Evolutionary conservation across 2,113 vertebrate genomes (phyloP).

Genomic region (Epinephelus fuscoguttatus): DNA sequence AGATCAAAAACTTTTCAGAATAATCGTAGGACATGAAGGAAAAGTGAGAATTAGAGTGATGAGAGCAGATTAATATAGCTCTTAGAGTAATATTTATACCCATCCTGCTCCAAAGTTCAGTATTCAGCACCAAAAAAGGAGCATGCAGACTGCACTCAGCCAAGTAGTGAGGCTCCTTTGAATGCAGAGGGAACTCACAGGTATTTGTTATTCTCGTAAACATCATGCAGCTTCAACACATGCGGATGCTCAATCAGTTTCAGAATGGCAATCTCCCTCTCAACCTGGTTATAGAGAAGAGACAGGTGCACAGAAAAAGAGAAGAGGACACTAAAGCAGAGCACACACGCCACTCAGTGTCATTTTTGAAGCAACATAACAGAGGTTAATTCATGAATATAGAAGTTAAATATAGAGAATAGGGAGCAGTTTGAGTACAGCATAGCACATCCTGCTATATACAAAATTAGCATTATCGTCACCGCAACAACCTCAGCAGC

Average conservation of each 20-base stretch:
- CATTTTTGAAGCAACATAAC: constrained; percentile 6
- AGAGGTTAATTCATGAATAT: constrained; percentile 19
- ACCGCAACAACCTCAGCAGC: not conserved
- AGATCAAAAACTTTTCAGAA: constrained; percentile 14
- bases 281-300: constrained; percentile 85
- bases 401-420: constrained; percentile 34
- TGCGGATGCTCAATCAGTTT: constrained; percentile 96
- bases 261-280: constrained; percentile 95
- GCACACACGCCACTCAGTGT: constrained; percentile 22
- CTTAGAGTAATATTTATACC: constrained; percentile 30
- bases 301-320: constrained; percentile 24
- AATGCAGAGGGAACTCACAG: constrained; percentile 89
- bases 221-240: constrained; percentile 94
- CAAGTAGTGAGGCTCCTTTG: constrained; percentile 9
- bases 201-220: constrained; percentile 98
- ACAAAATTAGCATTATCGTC: constrained; percentile 24
- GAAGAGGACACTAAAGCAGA: constrained; percentile 37
- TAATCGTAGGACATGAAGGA: constrained; percentile 12
- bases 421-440: constrained; percentile 19
- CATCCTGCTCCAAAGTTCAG: constrained; percentile 33
- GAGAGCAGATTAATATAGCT: constrained; percentile 30
- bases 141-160: constrained; percentile 18
- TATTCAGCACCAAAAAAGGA: constrained; percentile 18
- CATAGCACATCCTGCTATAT: not conserved
- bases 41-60: constrained; percentile 28